These are phyloP conservation scores for Drosophila meridionalis DNA, from an alignment of 2,888 invertebrate species.

Conservation along the genomic window DNA sequence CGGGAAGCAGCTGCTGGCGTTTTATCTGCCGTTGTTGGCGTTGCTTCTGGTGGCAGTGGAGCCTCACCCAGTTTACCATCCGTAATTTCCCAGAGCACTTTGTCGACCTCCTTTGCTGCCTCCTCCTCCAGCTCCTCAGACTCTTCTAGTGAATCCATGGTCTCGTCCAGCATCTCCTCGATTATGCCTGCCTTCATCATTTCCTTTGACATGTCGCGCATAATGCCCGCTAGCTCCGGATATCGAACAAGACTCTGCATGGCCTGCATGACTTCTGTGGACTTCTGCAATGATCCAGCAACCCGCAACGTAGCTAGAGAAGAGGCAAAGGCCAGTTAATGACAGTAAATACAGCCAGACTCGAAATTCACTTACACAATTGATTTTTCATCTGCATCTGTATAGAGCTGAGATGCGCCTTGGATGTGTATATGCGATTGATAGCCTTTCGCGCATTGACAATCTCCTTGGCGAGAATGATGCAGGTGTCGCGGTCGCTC, in stretches of 20 bases:
- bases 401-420: constrained; percentile 98
- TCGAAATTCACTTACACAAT: constrained; percentile 87
- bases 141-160: constrained; percentile 96
- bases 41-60: constrained; percentile 91
- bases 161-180: constrained; percentile 99
- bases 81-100: constrained; percentile 95
- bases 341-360: not conserved
- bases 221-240: constrained; percentile 97
- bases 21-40: constrained; percentile 84
- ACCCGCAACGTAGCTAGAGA: constrained; percentile 94
- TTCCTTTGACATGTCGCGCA: constrained; percentile 99
- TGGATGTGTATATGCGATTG: constrained; percentile 96
- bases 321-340: not conserved
- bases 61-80: constrained; percentile 97
- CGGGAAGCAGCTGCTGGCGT: constrained; percentile 86
- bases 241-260: constrained; percentile 97
- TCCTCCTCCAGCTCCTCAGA: constrained; percentile 98
- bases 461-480: constrained; percentile 96
- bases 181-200: constrained; percentile 99
- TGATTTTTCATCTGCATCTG: constrained; percentile 99
- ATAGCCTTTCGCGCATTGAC: constrained; percentile 94
- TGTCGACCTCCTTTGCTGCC: constrained; percentile 96
- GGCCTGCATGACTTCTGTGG: constrained; percentile 99
- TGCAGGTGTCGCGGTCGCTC: constrained; percentile 96
- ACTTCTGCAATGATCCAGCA: constrained; percentile 96